phyloP scores from a whole-genome alignment of 2,888 invertebrate species.

The Cephus nigrinus region DNA sequence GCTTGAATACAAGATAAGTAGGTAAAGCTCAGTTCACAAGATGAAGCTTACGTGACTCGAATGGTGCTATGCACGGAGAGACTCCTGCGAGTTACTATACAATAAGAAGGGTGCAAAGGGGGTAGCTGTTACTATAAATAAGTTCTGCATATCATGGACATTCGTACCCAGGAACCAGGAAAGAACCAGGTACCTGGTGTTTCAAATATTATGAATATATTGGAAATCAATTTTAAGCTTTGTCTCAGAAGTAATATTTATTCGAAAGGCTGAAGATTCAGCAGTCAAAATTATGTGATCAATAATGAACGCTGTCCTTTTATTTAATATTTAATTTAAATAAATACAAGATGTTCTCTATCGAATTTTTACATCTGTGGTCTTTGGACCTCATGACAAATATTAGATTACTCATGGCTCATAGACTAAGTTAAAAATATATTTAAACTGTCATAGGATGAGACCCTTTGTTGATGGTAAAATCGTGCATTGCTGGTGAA shows the following conservation, averaged over 20 bases:
- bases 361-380: neutral
- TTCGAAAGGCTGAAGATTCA: neutral
- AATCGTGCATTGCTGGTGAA: neutral
- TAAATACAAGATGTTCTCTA: neutral
- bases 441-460: neutral
- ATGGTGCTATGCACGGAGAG: conserved; percentile 34
- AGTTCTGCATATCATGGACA: neutral
- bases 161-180: neutral
- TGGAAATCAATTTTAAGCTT: neutral
- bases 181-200: neutral
- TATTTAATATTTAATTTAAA: neutral
- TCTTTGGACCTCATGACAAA: neutral
- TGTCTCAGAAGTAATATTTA: neutral
- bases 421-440: neutral
- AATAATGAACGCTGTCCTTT: neutral
- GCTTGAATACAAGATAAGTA: neutral
- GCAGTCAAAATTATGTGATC: neutral
- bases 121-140: conserved; percentile 2
- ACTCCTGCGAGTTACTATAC: conserved; percentile 28
- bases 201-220: neutral
- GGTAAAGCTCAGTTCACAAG: neutral
- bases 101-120: neutral
- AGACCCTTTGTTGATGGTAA: neutral
- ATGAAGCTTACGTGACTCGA: conserved; percentile 38
- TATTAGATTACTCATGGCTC: neutral